Percentiles rank a stretch among this genome's conserved stretches.
Evolutionary conservation across 2,888 invertebrate species (phyloP).

Genomic region (Cremastobaeus sp.): DNA sequence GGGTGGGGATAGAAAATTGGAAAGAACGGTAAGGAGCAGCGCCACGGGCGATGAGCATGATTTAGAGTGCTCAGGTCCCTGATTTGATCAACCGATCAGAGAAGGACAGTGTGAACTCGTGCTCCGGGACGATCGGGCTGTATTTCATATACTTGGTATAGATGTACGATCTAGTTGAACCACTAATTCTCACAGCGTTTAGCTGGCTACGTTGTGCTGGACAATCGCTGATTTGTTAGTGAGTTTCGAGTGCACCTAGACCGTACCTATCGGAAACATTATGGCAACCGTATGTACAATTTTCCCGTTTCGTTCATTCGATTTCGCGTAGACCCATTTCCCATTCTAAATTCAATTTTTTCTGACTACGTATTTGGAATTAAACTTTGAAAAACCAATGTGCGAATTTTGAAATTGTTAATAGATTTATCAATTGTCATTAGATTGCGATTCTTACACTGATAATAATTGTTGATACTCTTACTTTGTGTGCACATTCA

Average conservation of each 20-base stretch:
- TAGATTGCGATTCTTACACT: too few species aligned
- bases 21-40: constrained; percentile 30
- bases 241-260: constrained; percentile 7
- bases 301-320: too few species aligned
- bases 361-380: too few species aligned
- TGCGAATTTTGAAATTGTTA: too few species aligned
- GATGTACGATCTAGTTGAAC: constrained; percentile 30
- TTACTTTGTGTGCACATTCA: too few species aligned
- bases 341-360: too few species aligned
- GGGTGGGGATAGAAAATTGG: too few species aligned
- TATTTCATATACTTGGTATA: constrained; percentile 41
- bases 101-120: constrained; percentile 46
- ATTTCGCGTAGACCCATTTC: too few species aligned
- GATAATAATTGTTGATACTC: too few species aligned
- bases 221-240: constrained; percentile 9
- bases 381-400: too few species aligned
- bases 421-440: too few species aligned
- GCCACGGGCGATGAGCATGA: constrained; percentile 11
- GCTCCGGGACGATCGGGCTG: constrained; percentile 36
- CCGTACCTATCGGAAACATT: neutral
- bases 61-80: constrained; percentile 38
- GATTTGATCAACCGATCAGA: constrained; percentile 32
- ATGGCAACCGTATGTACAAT: constrained; percentile 39
- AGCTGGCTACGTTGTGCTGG: constrained; percentile 19
- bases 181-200: constrained; percentile 30